phyloP scores from a whole-genome alignment of 2,888 invertebrate genomes.

The Drosophila helvetica region DNA sequence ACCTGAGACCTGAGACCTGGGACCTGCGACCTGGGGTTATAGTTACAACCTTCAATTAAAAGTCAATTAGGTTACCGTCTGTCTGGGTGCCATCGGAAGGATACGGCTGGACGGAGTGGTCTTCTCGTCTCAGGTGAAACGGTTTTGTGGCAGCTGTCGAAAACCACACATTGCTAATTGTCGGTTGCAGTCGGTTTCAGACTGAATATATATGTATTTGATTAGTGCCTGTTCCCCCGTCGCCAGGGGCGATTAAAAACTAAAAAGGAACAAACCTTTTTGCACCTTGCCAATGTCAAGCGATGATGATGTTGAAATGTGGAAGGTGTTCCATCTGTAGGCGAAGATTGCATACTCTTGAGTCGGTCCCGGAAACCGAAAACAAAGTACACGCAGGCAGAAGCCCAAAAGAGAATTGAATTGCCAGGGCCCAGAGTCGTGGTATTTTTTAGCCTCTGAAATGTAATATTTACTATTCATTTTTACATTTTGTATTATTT shows the following conservation, averaged over 20 bases:
- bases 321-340: not conserved
- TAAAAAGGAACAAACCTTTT: slow-evolving; percentile 57
- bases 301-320: slow-evolving; percentile 25
- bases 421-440: too few relatives aligned
- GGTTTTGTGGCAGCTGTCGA: slow-evolving; percentile 63
- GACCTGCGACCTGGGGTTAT: not conserved
- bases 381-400: too few relatives aligned
- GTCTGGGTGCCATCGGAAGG: slow-evolving; percentile 42
- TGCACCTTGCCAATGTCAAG: slow-evolving; percentile 72
- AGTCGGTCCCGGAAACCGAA: too few relatives aligned
- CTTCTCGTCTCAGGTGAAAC: slow-evolving; percentile 31
- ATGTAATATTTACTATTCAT: too few relatives aligned
- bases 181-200: slow-evolving; percentile 47
- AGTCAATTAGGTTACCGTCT: slow-evolving; percentile 61
- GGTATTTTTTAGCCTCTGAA: too few relatives aligned
- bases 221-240: slow-evolving; percentile 45
- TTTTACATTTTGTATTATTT: too few relatives aligned
- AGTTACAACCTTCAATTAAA: slow-evolving; percentile 68
- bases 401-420: too few relatives aligned
- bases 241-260: slow-evolving; percentile 40
- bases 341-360: not conserved
- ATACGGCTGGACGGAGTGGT: slow-evolving; percentile 35
- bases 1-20: not conserved
- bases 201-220: slow-evolving; percentile 31
- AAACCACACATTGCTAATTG: slow-evolving; percentile 73